phyloP scores from a whole-genome alignment of 2,113 vertebrate genomes.

The Toxostoma redivivum region DNA sequence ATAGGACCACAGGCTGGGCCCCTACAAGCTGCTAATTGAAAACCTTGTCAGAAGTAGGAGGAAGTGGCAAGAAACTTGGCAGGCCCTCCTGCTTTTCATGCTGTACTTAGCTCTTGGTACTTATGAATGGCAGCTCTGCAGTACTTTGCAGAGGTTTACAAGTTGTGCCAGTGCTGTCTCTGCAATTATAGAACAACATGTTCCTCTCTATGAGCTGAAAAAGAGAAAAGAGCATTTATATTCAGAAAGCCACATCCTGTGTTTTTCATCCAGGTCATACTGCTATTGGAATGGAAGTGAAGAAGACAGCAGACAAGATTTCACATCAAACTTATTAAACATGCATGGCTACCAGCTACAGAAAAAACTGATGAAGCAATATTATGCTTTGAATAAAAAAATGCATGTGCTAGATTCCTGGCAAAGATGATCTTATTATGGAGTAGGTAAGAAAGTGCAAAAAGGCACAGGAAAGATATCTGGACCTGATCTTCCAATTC shows the following conservation, averaged over 20 bases:
- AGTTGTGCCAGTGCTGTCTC: constrained; percentile 13
- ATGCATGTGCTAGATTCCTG: background rate
- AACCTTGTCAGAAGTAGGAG: constrained; percentile 66
- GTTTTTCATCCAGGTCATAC: constrained; percentile 9
- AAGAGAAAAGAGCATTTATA: background rate
- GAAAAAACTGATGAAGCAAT: background rate
- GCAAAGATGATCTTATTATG: background rate
- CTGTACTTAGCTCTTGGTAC: constrained; percentile 15
- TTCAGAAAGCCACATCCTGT: background rate
- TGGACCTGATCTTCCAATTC: background rate
- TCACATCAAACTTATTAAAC: background rate
- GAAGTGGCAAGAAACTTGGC: constrained; percentile 59
- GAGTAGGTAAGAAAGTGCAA: background rate
- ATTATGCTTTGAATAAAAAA: background rate
- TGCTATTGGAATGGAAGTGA: background rate
- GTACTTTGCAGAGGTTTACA: constrained; percentile 25
- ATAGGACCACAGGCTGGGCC: constrained; percentile 50
- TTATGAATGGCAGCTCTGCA: constrained; percentile 20
- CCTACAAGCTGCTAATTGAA: constrained; percentile 76
- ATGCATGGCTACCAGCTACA: background rate
- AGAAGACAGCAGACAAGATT: background rate
- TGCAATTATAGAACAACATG: background rate
- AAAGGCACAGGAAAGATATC: background rate
- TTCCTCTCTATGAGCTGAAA: background rate
- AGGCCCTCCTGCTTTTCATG: constrained; percentile 19